Percentiles rank a stretch among this genome's conserved stretches.
Evolutionary conservation across 2,113 vertebrate species (phyloP).

Genomic region (Prolemur simus): DNA sequence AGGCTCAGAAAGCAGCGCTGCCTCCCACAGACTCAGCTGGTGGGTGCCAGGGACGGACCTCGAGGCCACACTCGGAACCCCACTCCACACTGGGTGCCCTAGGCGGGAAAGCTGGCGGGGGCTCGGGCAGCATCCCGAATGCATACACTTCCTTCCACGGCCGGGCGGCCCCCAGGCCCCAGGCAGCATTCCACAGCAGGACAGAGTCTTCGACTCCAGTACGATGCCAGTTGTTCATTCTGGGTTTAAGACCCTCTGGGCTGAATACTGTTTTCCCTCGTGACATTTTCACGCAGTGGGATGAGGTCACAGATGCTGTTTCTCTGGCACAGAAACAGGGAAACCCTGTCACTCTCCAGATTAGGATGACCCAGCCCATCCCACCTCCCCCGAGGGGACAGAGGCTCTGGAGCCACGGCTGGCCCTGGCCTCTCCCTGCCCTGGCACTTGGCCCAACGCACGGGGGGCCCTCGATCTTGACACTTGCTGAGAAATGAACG

Average conservation of each 20-base stretch:
- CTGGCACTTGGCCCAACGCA: accelerated
- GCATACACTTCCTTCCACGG: accelerated
- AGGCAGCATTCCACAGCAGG: accelerated
- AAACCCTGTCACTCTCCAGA: neutral
- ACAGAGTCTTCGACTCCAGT: accelerated
- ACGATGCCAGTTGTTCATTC: accelerated
- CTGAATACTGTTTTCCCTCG: neutral
- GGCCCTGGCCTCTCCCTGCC: neutral
- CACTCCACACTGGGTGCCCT: neutral
- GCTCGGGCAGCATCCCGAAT: neutral
- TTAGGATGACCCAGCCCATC: neutral
- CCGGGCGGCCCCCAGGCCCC: neutral
- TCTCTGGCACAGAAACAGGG: neutral
- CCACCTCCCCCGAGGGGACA: neutral
- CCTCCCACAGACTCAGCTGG: neutral
- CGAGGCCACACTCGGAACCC: too few species aligned
- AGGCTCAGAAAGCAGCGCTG: neutral
- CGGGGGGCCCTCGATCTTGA: accelerated
- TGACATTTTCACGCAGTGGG: accelerated
- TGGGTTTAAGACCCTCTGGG: neutral
- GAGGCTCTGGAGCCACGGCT: neutral
- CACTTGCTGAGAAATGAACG: accelerated
- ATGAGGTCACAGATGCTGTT: neutral
- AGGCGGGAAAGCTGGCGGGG: neutral
- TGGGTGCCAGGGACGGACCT: neutral